Percentiles rank a stretch among this genome's conserved stretches.
phyloP scores from a whole-genome alignment of 1,140 invertebrate genomes.

The Anastrepha obliqua region DNA sequence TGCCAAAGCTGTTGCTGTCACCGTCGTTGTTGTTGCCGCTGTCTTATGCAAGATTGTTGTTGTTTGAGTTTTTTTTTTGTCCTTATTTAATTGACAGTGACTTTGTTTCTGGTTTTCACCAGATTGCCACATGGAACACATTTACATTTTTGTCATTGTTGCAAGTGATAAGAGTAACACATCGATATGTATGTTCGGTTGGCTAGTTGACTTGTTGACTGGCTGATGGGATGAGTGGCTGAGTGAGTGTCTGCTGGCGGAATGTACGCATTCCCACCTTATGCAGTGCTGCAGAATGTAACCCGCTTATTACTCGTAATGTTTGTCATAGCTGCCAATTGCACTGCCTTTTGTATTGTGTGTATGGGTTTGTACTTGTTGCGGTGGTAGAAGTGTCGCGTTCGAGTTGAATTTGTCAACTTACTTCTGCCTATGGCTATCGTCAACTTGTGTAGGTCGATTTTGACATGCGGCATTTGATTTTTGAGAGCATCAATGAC shows the following conservation, averaged over 20 bases:
- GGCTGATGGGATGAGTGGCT: background rate
- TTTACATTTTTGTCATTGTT: slow-evolving; percentile 46
- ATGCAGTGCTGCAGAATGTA: slow-evolving; percentile 2
- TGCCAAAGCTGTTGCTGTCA: background rate
- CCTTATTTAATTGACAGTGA: slow-evolving; percentile 24
- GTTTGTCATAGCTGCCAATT: slow-evolving; percentile 5
- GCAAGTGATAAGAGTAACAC: slow-evolving; percentile 45
- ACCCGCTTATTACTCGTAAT: background rate
- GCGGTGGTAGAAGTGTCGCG: background rate
- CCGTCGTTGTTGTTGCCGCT: background rate
- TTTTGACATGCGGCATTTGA: background rate
- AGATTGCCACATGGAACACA: slow-evolving; percentile 36
- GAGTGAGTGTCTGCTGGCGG: slow-evolving; percentile 19
- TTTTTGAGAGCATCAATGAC: background rate
- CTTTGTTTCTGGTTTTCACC: slow-evolving; percentile 21
- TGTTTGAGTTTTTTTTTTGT: background rate
- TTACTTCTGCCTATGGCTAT: background rate
- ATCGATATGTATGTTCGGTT: slow-evolving; percentile 1
- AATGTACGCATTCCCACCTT: slow-evolving; percentile 6
- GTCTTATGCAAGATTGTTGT: too few species aligned
- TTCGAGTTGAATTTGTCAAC: background rate
- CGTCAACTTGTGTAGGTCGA: background rate
- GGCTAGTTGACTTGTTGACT: background rate
- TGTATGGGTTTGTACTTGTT: background rate
- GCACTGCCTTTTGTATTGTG: background rate